These are phyloP conservation scores for Cydia strobilella DNA, from an alignment of 1,140 invertebrate species.

Conservation along the genomic window DNA sequence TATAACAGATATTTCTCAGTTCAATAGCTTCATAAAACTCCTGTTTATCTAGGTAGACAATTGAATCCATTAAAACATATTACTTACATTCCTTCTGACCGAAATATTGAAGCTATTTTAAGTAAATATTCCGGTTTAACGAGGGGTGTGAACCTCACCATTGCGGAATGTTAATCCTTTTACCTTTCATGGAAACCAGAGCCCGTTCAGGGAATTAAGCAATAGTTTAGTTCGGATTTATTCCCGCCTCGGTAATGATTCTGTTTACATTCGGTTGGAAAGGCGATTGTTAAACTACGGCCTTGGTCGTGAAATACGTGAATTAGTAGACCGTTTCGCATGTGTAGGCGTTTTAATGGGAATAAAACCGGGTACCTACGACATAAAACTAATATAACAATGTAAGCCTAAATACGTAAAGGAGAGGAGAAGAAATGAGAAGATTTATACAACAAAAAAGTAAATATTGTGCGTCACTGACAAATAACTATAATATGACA, in stretches of 20 bases:
- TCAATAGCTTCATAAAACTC: not conserved
- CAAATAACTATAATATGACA: too few species aligned
- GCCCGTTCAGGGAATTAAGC: not conserved
- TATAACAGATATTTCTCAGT: not conserved
- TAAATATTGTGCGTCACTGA: too few species aligned
- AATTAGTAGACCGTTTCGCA: too few species aligned
- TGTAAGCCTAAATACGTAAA: too few species aligned
- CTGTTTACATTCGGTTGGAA: conserved; percentile 14
- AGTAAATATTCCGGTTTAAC: not conserved
- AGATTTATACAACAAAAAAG: too few species aligned
- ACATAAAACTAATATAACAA: too few species aligned
- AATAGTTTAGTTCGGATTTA: conserved; percentile 30
- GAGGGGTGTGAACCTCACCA: not conserved
- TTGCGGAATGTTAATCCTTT: conserved; percentile 10
- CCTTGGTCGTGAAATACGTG: not conserved
- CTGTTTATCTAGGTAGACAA: not conserved
- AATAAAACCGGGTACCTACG: too few species aligned
- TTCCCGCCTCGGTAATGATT: conserved; percentile 7
- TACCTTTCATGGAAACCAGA: conserved; percentile 15
- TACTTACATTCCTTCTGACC: not conserved
- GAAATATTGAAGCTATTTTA: not conserved
- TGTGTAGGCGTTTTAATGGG: too few species aligned
- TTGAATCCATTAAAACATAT: not conserved
- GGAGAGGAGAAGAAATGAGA: too few species aligned
- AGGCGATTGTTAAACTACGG: not conserved